Base-by-base conservation (phyloP, 2,113 vertebrate genomes). In the Chrysemys picta region DNA sequence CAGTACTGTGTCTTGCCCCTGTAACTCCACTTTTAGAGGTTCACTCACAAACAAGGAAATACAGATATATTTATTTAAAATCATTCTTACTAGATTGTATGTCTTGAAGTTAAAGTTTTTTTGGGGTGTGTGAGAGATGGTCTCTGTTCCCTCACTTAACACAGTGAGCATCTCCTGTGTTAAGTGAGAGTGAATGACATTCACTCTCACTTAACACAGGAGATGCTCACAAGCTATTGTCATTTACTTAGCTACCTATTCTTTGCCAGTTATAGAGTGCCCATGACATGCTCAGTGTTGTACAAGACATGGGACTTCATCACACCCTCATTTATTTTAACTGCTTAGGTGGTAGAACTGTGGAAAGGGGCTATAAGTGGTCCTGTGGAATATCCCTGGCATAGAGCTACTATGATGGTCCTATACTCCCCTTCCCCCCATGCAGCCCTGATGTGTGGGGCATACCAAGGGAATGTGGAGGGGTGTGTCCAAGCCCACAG, bases 351-450 rank as follows among this genome's bases (percentile, higher is more conserved):
- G 31, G 84, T 5, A 45, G 65, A 72, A 38, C n/a, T 38, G 10
- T 72, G n/a, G 49, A 85, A 38, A 38, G 75, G 62, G 11, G 1
- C 27, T 82, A 25, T 56, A 50, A 84, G 38, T 62, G 21, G 29
- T 38, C 59, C 93, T 86, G 79, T 86, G 93, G 86, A 88, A 7
- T 45, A 81, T 89, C 90, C 88, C 80, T 92, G 62, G 10, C 85
- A 84, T 22, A 38, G 19, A 72, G 21, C 9, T 72, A 56, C 52
- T 56, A 1, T 31, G 5, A 21, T 12, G 29, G 56, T 92, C 24
- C 31, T 80, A 52, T 52, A 6, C 57, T 59, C 65, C 35, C 65
- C 19, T 3, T 31, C 52, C 27, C 57, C 27, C 8, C n/a, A 45
- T 72, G 17, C n/a, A 22, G n/a, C 19, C 35, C 19, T 38, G 65